These are phyloP conservation scores for Drosophila buzzatii DNA, from an alignment of 2,888 invertebrate species.

Conservation along the genomic window DNA sequence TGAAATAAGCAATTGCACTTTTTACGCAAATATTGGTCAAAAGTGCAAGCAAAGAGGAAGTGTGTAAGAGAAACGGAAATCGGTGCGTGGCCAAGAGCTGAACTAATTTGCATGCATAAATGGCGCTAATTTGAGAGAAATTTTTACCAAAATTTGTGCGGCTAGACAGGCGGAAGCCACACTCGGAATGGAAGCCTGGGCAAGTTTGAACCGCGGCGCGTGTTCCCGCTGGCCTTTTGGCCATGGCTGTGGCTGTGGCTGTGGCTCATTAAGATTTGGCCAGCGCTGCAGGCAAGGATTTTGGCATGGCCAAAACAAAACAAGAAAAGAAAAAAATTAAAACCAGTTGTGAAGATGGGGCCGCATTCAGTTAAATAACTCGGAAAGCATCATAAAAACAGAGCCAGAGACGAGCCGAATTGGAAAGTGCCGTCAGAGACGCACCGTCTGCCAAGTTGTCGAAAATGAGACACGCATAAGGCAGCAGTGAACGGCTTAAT, in stretches of 20 bases:
- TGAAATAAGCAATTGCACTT: conserved; percentile 30
- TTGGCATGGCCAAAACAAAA: conserved; percentile 51
- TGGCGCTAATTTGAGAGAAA: conserved; percentile 77
- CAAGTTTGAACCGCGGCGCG: conserved; percentile 45
- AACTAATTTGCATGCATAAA: conserved; percentile 71
- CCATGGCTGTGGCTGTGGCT: conserved; percentile 8
- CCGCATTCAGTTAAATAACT: conserved; percentile 51
- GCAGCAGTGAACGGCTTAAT: conserved; percentile 48
- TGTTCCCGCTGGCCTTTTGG: conserved; percentile 56
- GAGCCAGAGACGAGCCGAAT: conserved; percentile 21
- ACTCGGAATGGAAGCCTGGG: conserved; percentile 28
- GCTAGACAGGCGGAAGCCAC: conserved; percentile 59
- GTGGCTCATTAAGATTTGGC: conserved; percentile 62
- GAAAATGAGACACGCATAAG: conserved; percentile 53
- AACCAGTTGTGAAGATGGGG: conserved; percentile 62
- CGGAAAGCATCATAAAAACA: conserved; percentile 39
- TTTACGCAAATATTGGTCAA: conserved; percentile 25
- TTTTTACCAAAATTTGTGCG: conserved; percentile 46
- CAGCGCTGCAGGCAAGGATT: conserved; percentile 68
- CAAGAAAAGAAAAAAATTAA: background rate
- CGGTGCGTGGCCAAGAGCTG: conserved; percentile 62
- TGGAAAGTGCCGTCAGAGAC: conserved; percentile 45
- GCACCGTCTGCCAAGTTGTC: conserved; percentile 47
- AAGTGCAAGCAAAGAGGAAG: conserved; percentile 49
- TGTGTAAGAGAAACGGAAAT: conserved; percentile 56